Evolutionary conservation across 2,113 vertebrate genomes (phyloP).

Genomic region (Phaethornis superciliosus): DNA sequence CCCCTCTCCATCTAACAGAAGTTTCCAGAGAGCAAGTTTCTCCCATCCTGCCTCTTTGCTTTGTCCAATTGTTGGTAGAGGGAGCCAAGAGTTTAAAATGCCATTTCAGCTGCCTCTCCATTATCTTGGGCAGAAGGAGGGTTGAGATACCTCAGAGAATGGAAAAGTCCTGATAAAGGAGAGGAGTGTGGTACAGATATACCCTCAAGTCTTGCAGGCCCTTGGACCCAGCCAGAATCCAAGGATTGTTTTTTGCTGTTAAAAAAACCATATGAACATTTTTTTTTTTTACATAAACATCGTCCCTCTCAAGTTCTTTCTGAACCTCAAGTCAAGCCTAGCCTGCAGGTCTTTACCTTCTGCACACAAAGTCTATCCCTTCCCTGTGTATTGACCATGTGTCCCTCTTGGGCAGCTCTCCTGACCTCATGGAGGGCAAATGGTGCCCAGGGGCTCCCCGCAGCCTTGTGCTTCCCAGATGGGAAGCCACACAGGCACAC

Average conservation of each 20-base stretch:
- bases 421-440: rapidly evolving
- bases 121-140: conserved; percentile 57
- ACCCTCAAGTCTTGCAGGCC: neutral
- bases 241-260: neutral
- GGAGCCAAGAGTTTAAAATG: conserved; percentile 61
- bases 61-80: conserved; percentile 56
- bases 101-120: conserved; percentile 40
- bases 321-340: neutral
- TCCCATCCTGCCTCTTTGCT: conserved; percentile 64
- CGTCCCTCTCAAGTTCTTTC: neutral
- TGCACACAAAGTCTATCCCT: neutral
- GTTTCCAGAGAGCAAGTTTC: conserved; percentile 60
- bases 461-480: rapidly evolving
- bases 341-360: neutral
- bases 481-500: rapidly evolving
- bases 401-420: neutral
- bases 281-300: neutral
- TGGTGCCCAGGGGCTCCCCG: neutral
- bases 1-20: conserved; percentile 27
- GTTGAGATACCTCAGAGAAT: conserved; percentile 36
- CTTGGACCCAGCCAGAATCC: neutral
- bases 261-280: neutral
- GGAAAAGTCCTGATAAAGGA: conserved; percentile 6
- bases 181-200: neutral
- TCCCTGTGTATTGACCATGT: neutral